phyloP scores from a whole-genome alignment of 23 tunicate species.

The Styela plicata region DNA sequence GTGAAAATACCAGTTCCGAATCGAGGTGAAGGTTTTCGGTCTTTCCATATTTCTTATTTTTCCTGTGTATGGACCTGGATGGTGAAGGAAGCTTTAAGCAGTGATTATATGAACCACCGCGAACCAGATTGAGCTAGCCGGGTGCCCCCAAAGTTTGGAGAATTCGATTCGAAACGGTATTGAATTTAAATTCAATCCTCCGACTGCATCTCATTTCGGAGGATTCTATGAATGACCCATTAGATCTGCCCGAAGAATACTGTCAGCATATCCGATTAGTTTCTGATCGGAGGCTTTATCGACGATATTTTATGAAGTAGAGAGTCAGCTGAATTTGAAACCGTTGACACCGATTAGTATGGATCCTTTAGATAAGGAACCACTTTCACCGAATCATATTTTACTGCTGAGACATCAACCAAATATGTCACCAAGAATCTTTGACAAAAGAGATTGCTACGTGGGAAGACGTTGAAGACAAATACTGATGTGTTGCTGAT shows the following conservation, averaged over 20 bases:
- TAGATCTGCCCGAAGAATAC: constrained; percentile 37
- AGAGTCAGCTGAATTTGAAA: constrained; percentile 18
- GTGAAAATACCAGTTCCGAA: too few relatives aligned
- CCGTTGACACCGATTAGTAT: constrained; percentile 27
- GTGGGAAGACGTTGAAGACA: constrained; percentile 38
- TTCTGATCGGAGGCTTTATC: constrained; percentile 24
- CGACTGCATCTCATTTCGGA: constrained; percentile 34
- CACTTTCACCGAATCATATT: constrained; percentile 32
- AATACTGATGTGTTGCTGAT: too few relatives aligned
- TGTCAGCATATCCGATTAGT: constrained; percentile 16
- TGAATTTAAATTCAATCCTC: constrained; percentile 37
- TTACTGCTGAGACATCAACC: constrained; percentile 19
- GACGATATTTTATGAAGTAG: constrained; percentile 34
- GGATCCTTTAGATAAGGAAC: constrained; percentile 28
- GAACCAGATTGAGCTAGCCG: too few relatives aligned
- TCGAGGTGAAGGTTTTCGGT: too few relatives aligned
- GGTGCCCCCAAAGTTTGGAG: too few relatives aligned
- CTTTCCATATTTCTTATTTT: too few relatives aligned
- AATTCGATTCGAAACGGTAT: constrained; percentile 21
- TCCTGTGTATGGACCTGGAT: too few relatives aligned
- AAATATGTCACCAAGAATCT: constrained; percentile 33
- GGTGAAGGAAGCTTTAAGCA: too few relatives aligned
- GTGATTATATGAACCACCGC: too few relatives aligned
- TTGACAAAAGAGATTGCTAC: constrained; percentile 30
- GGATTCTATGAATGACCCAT: constrained; percentile 49